Percentiles rank a stretch among this genome's conserved stretches.
Evolutionary conservation across 2,797 vertebrate species (phyloP).

Genomic region (Sebastes nivosus): DNA sequence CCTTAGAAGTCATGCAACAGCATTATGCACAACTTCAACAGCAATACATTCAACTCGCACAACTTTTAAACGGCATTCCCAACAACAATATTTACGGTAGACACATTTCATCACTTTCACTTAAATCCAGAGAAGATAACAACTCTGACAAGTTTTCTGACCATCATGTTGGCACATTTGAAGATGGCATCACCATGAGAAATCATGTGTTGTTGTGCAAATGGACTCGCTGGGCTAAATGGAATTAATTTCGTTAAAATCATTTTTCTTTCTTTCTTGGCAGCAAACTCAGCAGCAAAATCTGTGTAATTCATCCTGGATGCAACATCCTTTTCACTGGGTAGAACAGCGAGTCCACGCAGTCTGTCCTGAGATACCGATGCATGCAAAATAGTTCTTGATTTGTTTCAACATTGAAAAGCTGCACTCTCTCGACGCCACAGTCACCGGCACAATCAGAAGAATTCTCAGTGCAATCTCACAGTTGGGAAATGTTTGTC

Average conservation of each 20-base stretch:
- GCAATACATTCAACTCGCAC: neutral
- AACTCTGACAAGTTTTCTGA: neutral
- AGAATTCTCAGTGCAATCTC: neutral
- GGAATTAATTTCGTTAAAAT: neutral
- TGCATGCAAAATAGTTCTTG: neutral
- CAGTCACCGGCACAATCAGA: neutral
- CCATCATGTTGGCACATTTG: neutral
- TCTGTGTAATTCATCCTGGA: neutral
- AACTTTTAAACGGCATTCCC: rapidly evolving
- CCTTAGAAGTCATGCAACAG: neutral
- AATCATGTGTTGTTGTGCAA: neutral
- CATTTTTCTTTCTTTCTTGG: neutral
- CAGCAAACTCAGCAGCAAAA: neutral
- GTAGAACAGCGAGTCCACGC: neutral
- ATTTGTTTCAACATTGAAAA: neutral
- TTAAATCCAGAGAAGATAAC: neutral
- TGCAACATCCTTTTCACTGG: neutral
- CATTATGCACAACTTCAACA: neutral
- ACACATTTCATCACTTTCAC: neutral
- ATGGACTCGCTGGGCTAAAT: neutral
- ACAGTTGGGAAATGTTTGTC: neutral
- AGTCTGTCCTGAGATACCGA: neutral
- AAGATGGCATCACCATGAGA: neutral
- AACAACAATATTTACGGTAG: neutral
- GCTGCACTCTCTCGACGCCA: neutral